These are phyloP conservation scores for Coenobita brevimanus DNA, from an alignment of 1,140 invertebrate genomes.

Conservation along the genomic window DNA sequence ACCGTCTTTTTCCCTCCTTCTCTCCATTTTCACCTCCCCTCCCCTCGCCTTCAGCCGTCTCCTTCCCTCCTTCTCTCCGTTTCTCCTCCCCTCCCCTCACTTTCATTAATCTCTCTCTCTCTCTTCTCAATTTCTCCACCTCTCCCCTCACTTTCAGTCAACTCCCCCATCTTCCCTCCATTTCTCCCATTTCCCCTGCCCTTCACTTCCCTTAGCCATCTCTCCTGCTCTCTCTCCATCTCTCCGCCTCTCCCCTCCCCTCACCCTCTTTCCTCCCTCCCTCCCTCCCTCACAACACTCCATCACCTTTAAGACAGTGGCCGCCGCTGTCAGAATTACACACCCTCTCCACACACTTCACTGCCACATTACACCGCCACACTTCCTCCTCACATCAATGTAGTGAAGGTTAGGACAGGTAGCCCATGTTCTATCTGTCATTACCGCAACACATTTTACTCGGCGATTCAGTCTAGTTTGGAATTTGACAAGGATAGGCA, in stretches of 20 bases:
- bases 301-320: too few relatives aligned
- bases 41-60: not conserved
- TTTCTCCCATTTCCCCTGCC: not conserved
- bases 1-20: not conserved
- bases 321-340: too few relatives aligned
- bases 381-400: too few relatives aligned
- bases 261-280: not conserved
- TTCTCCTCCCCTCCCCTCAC: not conserved
- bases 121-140: not conserved
- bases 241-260: not conserved
- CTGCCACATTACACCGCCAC: too few relatives aligned
- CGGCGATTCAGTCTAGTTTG: too few relatives aligned
- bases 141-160: not conserved
- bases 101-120: not conserved
- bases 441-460: too few relatives aligned
- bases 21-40: not conserved
- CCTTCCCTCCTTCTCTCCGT: constrained; percentile 6
- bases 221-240: not conserved
- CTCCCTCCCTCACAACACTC: too few relatives aligned
- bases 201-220: not conserved
- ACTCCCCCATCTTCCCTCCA: not conserved
- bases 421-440: too few relatives aligned
- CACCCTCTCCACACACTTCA: too few relatives aligned
- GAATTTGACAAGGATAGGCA: too few relatives aligned
- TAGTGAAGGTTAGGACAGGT: too few relatives aligned